Conservation (phyloP, 2,113 vertebrate species). For the Odocoileus virginianus region DNA sequence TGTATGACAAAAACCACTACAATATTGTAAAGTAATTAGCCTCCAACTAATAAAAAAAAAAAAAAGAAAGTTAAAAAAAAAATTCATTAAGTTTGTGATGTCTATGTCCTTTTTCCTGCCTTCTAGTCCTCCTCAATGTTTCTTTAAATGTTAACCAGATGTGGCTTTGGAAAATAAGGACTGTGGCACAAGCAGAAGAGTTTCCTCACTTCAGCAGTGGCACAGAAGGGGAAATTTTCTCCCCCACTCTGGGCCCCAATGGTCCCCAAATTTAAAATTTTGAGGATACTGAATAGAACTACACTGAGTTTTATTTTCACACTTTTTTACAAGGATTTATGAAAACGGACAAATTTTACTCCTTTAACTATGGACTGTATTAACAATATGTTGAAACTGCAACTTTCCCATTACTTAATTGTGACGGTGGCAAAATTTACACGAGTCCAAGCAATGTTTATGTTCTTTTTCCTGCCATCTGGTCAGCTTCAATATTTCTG, state of each 20-base stretch:
- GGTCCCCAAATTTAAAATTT: background rate
- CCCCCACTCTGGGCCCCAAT: background rate
- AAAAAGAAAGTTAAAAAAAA: background rate
- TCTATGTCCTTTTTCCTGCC: background rate
- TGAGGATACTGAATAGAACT: background rate
- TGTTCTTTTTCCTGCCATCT: background rate
- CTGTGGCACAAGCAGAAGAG: background rate
- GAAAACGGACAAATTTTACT: background rate
- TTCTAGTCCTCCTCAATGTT: background rate
- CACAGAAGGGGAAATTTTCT: background rate
- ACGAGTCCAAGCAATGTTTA: background rate
- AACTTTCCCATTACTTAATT: background rate
- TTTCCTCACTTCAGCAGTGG: background rate
- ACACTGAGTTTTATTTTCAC: background rate
- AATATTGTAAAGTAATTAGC: too few relatives aligned
- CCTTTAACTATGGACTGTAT: background rate
- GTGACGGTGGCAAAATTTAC: background rate
- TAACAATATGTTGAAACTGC: background rate
- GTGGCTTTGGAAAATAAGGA: background rate
- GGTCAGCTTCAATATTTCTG: background rate
- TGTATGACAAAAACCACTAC: too few relatives aligned
- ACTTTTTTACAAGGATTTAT: background rate
- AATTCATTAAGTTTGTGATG: background rate
- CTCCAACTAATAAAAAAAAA: too few relatives aligned
- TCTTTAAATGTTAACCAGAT: conserved; percentile 4